Evolutionary conservation across 1,140 invertebrate genomes (phyloP).

Genomic region (Drosophila eugracilis): DNA sequence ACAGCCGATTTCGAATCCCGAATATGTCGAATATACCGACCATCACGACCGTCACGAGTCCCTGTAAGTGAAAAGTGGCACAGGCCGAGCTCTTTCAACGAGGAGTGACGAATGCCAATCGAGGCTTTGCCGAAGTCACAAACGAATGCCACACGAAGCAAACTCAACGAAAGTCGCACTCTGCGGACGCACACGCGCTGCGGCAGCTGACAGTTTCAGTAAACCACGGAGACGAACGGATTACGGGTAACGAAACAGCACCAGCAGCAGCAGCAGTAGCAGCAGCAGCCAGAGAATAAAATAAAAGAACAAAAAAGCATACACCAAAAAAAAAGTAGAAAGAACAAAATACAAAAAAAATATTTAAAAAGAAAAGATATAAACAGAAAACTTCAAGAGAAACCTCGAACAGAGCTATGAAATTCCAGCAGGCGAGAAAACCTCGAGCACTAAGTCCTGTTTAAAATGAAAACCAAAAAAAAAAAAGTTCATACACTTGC

Average conservation of each 20-base stretch:
- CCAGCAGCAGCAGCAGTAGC: slow-evolving; percentile 12
- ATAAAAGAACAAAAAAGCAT: background rate
- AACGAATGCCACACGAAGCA: slow-evolving; percentile 22
- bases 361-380: background rate
- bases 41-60: background rate
- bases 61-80: slow-evolving; percentile 49
- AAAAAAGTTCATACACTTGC: slow-evolving; percentile 22
- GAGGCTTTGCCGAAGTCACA: background rate
- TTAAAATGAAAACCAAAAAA: background rate
- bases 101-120: background rate
- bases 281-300: slow-evolving; percentile 22
- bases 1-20: slow-evolving; percentile 5
- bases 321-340: slow-evolving; percentile 11
- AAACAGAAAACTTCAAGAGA: slow-evolving; percentile 1
- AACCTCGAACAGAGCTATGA: background rate
- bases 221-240: slow-evolving; percentile 84
- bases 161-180: slow-evolving; percentile 82
- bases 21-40: too few species aligned
- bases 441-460: slow-evolving; percentile 2
- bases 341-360: background rate
- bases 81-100: slow-evolving; percentile 32
- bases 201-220: slow-evolving; percentile 84
- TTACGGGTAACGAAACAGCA: slow-evolving; percentile 79
- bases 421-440: slow-evolving; percentile 1
- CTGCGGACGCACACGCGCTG: slow-evolving; percentile 70